Percentiles rank a stretch among this genome's conserved stretches.
Evolutionary conservation across 1,140 invertebrate genomes (phyloP).

Genomic region (Bombus pascuorum): DNA sequence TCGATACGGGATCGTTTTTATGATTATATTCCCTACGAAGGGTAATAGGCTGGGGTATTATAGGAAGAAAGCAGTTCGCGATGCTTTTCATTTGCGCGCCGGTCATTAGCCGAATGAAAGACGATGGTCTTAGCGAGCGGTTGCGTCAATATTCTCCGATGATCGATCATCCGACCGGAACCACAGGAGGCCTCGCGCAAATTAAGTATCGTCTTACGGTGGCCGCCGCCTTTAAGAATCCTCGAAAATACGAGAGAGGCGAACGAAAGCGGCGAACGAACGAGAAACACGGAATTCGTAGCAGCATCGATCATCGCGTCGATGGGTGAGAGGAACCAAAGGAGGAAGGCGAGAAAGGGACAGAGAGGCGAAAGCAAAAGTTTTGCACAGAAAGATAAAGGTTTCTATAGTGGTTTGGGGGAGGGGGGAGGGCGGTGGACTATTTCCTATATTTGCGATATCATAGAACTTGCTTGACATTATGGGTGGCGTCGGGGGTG

Average conservation of each 20-base stretch:
- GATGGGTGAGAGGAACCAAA: neutral
- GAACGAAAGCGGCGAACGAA: too few species aligned
- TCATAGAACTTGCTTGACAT: conserved; percentile 61
- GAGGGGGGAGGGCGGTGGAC: conserved; percentile 42
- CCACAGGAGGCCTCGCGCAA: conserved; percentile 61
- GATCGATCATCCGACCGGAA: conserved; percentile 78
- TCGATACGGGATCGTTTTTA: neutral
- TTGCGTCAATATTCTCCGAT: conserved; percentile 74
- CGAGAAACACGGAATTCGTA: neutral
- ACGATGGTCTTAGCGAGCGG: conserved; percentile 72
- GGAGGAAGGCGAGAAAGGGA: too few species aligned
- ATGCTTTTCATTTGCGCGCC: conserved; percentile 71
- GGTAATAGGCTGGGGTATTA: neutral
- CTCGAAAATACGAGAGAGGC: conserved; percentile 12
- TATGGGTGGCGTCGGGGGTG: conserved; percentile 47
- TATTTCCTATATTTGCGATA: conserved; percentile 77
- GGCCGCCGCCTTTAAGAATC: conserved; percentile 40
- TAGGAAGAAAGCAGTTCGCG: conserved; percentile 4
- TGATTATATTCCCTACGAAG: neutral
- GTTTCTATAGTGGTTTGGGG: conserved; percentile 53
- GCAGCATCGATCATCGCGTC: conserved; percentile 33
- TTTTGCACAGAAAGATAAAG: conserved; percentile 54
- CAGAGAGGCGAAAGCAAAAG: neutral
- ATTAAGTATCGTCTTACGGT: conserved; percentile 72
- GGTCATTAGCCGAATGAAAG: conserved; percentile 78